phyloP scores from a whole-genome alignment of 2,797 vertebrate genomes.

The Taeniopygia guttata region DNA sequence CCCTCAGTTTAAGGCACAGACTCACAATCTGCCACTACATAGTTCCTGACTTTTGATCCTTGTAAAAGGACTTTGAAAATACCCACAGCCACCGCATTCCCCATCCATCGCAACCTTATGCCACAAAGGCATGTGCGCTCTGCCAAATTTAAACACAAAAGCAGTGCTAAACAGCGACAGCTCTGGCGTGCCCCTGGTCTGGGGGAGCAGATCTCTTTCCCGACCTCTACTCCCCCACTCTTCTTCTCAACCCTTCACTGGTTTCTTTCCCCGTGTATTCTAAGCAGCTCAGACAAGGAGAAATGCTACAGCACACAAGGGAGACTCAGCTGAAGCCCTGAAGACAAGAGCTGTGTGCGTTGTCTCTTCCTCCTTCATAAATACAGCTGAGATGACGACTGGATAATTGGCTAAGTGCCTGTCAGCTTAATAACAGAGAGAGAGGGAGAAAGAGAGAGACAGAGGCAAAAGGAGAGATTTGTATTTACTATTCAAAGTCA shows the following conservation, averaged over 20 bases:
- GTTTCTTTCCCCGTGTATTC: conserved; percentile 27
- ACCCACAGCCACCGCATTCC: neutral
- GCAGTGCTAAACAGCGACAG: neutral
- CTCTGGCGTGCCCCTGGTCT: neutral
- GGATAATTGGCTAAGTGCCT: conserved; percentile 69
- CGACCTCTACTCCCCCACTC: neutral
- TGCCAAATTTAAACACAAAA: neutral
- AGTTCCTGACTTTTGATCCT: neutral
- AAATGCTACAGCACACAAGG: conserved; percentile 25
- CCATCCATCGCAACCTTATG: neutral
- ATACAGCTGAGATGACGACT: conserved; percentile 55
- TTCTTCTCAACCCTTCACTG: neutral
- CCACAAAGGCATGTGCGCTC: neutral
- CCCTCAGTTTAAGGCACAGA: neutral
- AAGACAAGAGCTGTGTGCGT: conserved; percentile 45
- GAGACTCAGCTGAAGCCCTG: conserved; percentile 54
- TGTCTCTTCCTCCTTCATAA: conserved; percentile 61
- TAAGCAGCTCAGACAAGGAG: conserved; percentile 1
- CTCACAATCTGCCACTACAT: neutral
- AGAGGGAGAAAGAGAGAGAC: neutral
- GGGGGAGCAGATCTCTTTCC: neutral
- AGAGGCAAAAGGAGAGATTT: conserved; percentile 6
- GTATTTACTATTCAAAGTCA: conserved; percentile 62
- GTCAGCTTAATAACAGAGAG: conserved; percentile 61
- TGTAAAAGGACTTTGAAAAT: neutral